Percentiles rank a stretch among this genome's conserved stretches.
Evolutionary conservation across 2,888 invertebrate genomes (phyloP).

Genomic region (Drosophila atroscutellata): DNA sequence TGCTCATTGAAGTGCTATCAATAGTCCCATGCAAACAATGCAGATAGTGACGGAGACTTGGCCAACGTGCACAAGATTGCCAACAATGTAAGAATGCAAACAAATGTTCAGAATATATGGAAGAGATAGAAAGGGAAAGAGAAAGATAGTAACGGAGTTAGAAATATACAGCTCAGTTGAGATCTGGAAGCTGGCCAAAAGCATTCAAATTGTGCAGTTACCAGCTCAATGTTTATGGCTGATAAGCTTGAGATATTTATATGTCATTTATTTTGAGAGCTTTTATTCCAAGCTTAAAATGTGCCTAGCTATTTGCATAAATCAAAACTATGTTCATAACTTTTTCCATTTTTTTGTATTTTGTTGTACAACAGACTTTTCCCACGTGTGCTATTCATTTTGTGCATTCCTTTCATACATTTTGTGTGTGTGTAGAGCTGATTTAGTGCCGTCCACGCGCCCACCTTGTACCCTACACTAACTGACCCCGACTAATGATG

Average conservation of each 20-base stretch:
- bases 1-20: conserved; percentile 75
- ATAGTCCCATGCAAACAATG: conserved; percentile 67
- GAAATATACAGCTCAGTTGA: neutral
- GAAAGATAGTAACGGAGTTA: neutral
- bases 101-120: neutral
- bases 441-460: conserved; percentile 44
- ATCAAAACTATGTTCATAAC: conserved; percentile 56
- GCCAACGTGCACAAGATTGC: neutral
- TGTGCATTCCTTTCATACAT: conserved; percentile 33
- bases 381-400: conserved; percentile 75
- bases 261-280: neutral
- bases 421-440: conserved; percentile 44
- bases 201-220: conserved; percentile 17
- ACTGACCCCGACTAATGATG: conserved; percentile 67
- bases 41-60: conserved; percentile 13
- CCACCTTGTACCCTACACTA: conserved; percentile 16
- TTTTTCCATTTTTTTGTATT: conserved; percentile 21
- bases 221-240: conserved; percentile 6
- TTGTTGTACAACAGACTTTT: conserved; percentile 30
- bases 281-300: conserved; percentile 17
- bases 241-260: conserved; percentile 17
- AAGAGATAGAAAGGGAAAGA: neutral
- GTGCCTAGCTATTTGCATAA: conserved; percentile 59
- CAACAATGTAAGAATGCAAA: conserved; percentile 4
- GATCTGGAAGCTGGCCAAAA: conserved; percentile 1